Evolutionary conservation across 2,888 invertebrate species (phyloP), one percentile per base, ranked within the genome.

Genomic region (Heterodera filipjevi): DNA sequence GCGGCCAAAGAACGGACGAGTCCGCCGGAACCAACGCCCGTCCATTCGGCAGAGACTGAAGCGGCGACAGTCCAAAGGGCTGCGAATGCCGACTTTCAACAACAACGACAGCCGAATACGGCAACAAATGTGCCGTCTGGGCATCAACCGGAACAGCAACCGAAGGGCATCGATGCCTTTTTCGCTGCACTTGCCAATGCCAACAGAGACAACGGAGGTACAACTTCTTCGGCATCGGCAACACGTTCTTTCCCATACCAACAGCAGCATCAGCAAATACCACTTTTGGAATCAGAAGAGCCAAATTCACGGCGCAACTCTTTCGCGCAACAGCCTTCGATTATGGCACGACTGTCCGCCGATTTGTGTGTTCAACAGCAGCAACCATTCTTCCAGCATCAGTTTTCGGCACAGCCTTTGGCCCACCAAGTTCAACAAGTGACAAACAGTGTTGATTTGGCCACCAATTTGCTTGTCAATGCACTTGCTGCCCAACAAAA

Each of bases 161-260:
- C 39, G 8, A 75, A 75, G 32, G 75, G 75, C 22, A 44, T 75
- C 32, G 75, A 75, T 8, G 53, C 75, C 32, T 75, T 75, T 64
- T 64, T 75, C 22, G 75, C 75, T 8, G 75, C 75, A 32, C 33
- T 75, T 2, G 30, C 75, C n/a, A 75, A n/a, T 35, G 32, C 75
- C 16, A 75, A 30, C 46, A 75, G 46, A 32, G 75, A 46, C 22
- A 75, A 64, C 59, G 53, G 39, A 39, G 39, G 39, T 10, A 12
- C 39, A 39, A 10, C 39, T 10, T 6, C 39, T 39, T 39, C 39
- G 2, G 6, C 39, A 10, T 39, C 32, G 16, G 53, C 64, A 0
- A 14, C 68, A 10, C 30, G 30, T 16, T 32, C 68, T 32, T 3
- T 44, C 32, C 10, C 44, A 32, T 30, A 59, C 3, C 75, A 75